A percentile compares a stretch with the other conserved stretches of the same genome.
phyloP scores from a whole-genome alignment of 2,888 invertebrate species.

The Parasteatoda lunata region DNA sequence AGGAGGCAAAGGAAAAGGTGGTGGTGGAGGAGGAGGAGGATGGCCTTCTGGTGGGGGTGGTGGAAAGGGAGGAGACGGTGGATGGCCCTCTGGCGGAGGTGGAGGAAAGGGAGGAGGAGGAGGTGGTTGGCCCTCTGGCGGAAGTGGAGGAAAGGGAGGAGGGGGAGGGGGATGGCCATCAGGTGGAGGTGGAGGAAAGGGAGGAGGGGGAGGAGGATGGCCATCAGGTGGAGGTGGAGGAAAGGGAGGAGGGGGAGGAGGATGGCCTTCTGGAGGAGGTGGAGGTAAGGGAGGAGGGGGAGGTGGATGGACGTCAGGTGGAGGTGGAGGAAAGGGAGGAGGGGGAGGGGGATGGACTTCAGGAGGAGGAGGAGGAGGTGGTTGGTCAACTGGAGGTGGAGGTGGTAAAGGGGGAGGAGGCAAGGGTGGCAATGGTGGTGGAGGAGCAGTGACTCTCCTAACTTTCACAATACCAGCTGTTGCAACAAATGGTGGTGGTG shows the following conservation, averaged over 20 bases:
- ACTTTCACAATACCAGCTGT: constrained; percentile 58
- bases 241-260: background rate
- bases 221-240: constrained; percentile 21
- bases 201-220: constrained; percentile 6
- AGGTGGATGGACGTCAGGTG: constrained; percentile 47
- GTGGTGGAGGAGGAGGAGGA: constrained; percentile 38
- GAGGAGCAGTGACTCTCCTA: constrained; percentile 43
- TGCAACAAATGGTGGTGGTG: constrained; percentile 24
- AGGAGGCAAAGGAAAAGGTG: constrained; percentile 47
- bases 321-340: constrained; percentile 24
- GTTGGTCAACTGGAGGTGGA: constrained; percentile 3
- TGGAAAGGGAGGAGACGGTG: constrained; percentile 15
- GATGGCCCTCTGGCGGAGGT: constrained; percentile 32
- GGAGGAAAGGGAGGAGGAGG: constrained; percentile 30
- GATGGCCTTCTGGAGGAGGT: constrained; percentile 24
- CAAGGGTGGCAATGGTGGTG: constrained; percentile 14
- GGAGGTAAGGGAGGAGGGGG: constrained; percentile 31
- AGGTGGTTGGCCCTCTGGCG: constrained; percentile 48
- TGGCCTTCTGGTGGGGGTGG: constrained; percentile 30
- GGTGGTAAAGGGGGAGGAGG: constrained; percentile 17
- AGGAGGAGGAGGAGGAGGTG: background rate
- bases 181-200: background rate
- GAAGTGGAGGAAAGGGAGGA: constrained; percentile 22
- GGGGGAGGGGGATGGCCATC: constrained; percentile 1
- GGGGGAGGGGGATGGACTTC: background rate